phyloP scores from a whole-genome alignment of 2,888 invertebrate genomes.

The Cyclophora punctaria region DNA sequence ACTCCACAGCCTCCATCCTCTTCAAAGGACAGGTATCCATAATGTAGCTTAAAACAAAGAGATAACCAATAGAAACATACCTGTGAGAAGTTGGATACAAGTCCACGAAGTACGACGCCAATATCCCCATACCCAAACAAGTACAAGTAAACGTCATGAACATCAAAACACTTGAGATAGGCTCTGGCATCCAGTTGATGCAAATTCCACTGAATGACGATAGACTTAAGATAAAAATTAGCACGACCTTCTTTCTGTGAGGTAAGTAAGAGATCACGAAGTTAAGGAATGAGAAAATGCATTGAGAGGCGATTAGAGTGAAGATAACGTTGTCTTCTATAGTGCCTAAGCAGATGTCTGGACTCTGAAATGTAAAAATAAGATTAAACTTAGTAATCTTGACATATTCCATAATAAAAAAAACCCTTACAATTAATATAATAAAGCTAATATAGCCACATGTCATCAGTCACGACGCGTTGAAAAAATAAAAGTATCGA shows the following conservation, averaged over 20 bases:
- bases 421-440: no score
- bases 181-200: conserved; percentile 54
- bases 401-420: no score
- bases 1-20: no score
- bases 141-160: conserved; percentile 61
- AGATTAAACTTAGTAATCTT: no score
- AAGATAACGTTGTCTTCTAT: conserved; percentile 77
- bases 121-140: conserved; percentile 59
- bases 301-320: conserved; percentile 79
- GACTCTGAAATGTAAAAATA: conserved; percentile 35
- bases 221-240: conserved; percentile 61
- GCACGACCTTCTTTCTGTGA: conserved; percentile 68
- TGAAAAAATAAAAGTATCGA: no score
- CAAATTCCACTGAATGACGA: conserved; percentile 71
- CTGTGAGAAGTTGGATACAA: conserved; percentile 61
- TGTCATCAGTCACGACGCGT: no score
- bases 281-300: conserved; percentile 76
- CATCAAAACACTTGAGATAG: conserved; percentile 55
- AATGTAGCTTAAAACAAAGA: no score
- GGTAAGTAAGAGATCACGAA: conserved; percentile 70
- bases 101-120: conserved; percentile 64
- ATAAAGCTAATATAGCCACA: no score
- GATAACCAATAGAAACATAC: conserved; percentile 25
- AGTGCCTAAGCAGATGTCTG: conserved; percentile 58
- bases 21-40: no score